Evolutionary conservation across 2,888 invertebrate species (phyloP).

Genomic region (Gymnosoma rotundatum): DNA sequence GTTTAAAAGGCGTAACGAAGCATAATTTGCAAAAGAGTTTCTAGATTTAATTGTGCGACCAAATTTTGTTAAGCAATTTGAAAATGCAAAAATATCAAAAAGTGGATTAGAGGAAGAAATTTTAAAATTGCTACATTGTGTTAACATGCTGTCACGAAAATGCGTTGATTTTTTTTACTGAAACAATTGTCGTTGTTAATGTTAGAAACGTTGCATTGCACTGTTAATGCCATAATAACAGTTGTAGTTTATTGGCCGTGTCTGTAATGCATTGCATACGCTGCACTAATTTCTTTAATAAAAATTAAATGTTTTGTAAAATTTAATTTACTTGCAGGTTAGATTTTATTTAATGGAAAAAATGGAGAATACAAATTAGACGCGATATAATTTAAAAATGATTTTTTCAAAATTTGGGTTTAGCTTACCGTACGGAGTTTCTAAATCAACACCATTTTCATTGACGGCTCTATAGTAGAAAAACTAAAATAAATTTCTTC

Average conservation of each 20-base stretch:
- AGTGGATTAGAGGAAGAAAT: background rate
- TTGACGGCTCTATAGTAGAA: too few species aligned
- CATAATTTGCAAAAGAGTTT: conserved; percentile 31
- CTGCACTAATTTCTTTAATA: conserved; percentile 47
- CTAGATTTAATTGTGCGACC: conserved; percentile 38
- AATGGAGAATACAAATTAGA: background rate
- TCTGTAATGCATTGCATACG: conserved; percentile 51
- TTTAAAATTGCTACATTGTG: conserved; percentile 22
- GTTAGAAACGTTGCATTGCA: background rate
- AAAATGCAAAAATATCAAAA: background rate
- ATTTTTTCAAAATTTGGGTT: too few species aligned
- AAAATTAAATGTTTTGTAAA: conserved; percentile 45
- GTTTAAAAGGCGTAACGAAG: conserved; percentile 54
- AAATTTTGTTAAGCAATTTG: conserved; percentile 43
- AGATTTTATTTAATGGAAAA: conserved; percentile 40
- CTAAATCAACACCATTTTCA: too few species aligned
- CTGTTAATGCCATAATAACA: conserved; percentile 32
- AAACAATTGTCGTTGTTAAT: conserved; percentile 31
- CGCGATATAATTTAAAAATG: too few species aligned
- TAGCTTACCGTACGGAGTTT: too few species aligned
- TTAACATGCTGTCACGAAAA: conserved; percentile 57
- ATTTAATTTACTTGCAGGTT: conserved; percentile 42
- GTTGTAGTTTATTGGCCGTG: conserved; percentile 43
- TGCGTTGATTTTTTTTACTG: background rate
- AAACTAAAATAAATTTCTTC: too few species aligned